Evolutionary conservation across 2,113 vertebrate species (phyloP).

Genomic region (Hiodon tergisus): DNA sequence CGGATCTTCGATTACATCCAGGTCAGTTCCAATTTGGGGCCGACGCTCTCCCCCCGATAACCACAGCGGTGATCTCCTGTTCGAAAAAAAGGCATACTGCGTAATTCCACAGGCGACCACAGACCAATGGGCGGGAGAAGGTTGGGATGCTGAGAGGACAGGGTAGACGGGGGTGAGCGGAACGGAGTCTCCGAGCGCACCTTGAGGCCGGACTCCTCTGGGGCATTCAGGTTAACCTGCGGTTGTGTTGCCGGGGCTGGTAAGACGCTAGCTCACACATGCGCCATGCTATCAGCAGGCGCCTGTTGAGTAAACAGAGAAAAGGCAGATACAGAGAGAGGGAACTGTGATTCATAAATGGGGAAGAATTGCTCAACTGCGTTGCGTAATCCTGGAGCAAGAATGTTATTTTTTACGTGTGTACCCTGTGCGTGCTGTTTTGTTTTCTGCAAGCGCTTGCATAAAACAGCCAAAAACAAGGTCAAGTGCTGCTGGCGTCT

Average conservation of each 20-base stretch:
- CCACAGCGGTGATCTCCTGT: not conserved
- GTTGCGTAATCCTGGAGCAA: conserved; percentile 19
- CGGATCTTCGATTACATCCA: too few species aligned
- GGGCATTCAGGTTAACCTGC: conserved; percentile 18
- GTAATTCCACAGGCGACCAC: not conserved
- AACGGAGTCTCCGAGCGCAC: not conserved
- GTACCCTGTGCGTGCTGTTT: conserved; percentile 1
- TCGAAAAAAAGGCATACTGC: not conserved
- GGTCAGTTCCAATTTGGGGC: not conserved
- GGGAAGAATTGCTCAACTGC: conserved; percentile 19
- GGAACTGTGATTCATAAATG: conserved; percentile 23
- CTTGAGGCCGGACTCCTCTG: not conserved
- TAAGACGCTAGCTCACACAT: not conserved
- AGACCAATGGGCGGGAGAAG: not conserved
- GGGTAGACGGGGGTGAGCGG: conserved; percentile 12
- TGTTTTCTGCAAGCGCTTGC: conserved; percentile 3
- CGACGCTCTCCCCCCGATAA: too few species aligned
- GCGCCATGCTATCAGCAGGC: not conserved
- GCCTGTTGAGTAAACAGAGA: conserved; percentile 7
- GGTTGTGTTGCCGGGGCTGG: conserved; percentile 1
- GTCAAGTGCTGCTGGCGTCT: conserved; percentile 16
- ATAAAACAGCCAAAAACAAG: not conserved
- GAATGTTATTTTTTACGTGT: conserved; percentile 5
- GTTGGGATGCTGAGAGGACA: not conserved
- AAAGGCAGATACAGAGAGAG: conserved; percentile 8